Conservation (phyloP, 2,113 vertebrate genomes). For the Ariopsis seemanni region DNA sequence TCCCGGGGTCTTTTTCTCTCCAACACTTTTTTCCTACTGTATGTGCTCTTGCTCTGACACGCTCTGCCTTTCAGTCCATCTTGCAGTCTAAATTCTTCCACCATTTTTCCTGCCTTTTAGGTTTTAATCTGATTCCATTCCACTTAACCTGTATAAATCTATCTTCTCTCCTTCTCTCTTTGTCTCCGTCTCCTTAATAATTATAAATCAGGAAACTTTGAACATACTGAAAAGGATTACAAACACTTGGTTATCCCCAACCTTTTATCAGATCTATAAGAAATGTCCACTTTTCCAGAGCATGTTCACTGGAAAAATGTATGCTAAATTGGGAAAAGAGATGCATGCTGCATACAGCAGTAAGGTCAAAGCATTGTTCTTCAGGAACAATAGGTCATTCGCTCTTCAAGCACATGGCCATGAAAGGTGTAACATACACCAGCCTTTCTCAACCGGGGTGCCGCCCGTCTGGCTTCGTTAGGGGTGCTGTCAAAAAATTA, state of each 20-base stretch:
- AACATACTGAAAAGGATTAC: background rate
- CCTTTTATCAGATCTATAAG: background rate
- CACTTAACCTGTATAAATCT: background rate
- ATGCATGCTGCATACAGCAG: background rate
- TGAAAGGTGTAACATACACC: background rate
- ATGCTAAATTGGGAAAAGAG: background rate
- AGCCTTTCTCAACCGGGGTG: no score
- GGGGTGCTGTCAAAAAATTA: no score
- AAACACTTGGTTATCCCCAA: background rate
- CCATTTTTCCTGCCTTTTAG: background rate
- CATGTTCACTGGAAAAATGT: background rate
- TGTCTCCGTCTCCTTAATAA: background rate
- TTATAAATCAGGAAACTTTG: background rate
- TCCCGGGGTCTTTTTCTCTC: conserved; percentile 29
- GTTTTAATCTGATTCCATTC: conserved; percentile 1
- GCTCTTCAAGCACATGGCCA: background rate
- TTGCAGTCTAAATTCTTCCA: conserved; percentile 1
- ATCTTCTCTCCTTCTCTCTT: background rate
- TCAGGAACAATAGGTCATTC: background rate
- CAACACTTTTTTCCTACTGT: background rate
- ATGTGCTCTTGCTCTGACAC: background rate
- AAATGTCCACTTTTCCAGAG: background rate
- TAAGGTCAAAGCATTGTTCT: background rate
- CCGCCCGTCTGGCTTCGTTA: no score
- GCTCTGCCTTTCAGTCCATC: background rate